These are phyloP conservation scores for Bellardia pandia DNA, from an alignment of 2,888 invertebrate species.

Conservation along the genomic window DNA sequence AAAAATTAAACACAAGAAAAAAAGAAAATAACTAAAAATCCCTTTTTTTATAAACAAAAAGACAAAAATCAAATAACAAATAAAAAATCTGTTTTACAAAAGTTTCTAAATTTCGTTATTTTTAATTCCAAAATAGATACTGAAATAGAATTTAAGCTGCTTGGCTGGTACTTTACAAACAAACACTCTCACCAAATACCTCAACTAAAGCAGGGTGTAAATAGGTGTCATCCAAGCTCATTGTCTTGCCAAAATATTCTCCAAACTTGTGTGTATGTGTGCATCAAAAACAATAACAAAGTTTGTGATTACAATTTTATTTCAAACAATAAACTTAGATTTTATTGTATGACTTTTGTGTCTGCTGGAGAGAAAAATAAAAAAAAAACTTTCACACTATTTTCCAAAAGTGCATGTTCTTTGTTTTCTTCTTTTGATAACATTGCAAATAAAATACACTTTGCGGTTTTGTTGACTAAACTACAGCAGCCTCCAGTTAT, in stretches of 20 bases:
- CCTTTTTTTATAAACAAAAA: neutral
- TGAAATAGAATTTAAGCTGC: constrained; percentile 14
- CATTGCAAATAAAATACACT: neutral
- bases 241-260: neutral
- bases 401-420: neutral
- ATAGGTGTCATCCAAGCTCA: constrained; percentile 36
- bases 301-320: constrained; percentile 41
- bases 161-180: neutral
- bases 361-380: neutral
- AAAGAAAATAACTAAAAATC: neutral
- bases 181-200: neutral
- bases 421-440: neutral
- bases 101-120: constrained; percentile 26
- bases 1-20: neutral
- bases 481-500: neutral
- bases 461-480: constrained; percentile 2
- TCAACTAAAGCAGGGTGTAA: neutral
- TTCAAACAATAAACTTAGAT: constrained; percentile 58
- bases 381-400: neutral
- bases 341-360: constrained; percentile 51
- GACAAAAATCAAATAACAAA: too few species aligned
- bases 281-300: constrained; percentile 12
- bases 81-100: neutral
- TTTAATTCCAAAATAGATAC: neutral
- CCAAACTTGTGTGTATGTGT: neutral